Base-by-base conservation (phyloP, 2,797 vertebrate genomes). In the Gorsachius magnificus region DNA sequence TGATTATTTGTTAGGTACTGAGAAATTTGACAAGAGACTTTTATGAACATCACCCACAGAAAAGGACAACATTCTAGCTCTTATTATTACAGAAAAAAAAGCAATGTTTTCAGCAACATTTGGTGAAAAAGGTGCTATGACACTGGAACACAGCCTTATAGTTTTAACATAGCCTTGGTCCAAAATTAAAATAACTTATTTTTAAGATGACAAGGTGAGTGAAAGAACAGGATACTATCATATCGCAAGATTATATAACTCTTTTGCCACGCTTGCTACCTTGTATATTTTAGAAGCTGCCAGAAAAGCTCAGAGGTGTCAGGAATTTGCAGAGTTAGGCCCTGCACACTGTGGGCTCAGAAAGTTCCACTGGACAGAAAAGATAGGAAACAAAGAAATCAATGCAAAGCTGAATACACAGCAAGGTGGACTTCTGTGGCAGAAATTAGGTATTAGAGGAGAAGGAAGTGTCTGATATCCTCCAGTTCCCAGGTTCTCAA, bases 321-420 rank as follows among this genome's bases (percentile, higher is more conserved):
- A 86, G 38, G 81, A 57, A 81, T 13, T 3, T 41, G 10, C n/a
- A 69, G 16, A 72, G 13, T 45, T 46, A 11, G 17, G 36, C 11
- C 36, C 18, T 65, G 56, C 46, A 66, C 13, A 22, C 25, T 19
- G 7, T 9, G 13, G 15, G 21, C 22, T 69, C 74, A 76, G 25
- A 35, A 65, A 65, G 22, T 33, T 78, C 24, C 6, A 22, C 22
- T 29, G 61, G 25, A 54, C 16, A 50, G 3, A 69, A 41, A 41
- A 5, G 5, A 64, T 0, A 5, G 2, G 28, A 19, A 15, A 4
- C 13, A 7, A 2, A 24, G 41, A 18, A 7, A 50, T 0, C 10
- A 61, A 5, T n/a, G 31, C 7, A 82, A 72, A 66, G 9, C 15
- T 43, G 29, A 7, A 75, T 80, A 63, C 50, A 71, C 10, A 87